A percentile compares a stretch with the other conserved stretches of the same genome.
These are phyloP conservation scores for Sciaenops ocellatus DNA, from an alignment of 2,797 vertebrate genomes.

Conservation along the genomic window DNA sequence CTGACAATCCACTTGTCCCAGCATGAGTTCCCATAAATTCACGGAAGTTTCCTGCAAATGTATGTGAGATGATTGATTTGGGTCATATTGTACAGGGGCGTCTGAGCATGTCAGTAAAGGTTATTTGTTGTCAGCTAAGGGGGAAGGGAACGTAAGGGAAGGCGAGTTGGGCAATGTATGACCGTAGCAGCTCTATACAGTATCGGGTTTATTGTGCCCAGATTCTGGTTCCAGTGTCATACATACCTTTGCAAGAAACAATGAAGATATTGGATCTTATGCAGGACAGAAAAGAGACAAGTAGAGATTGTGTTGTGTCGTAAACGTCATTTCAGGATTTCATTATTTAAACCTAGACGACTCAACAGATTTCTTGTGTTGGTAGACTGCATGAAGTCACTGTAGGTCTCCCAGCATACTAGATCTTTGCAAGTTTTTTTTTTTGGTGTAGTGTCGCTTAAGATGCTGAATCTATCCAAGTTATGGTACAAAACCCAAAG, in stretches of 20 bases:
- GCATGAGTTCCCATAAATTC: slow-evolving; percentile 89
- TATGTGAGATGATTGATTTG: slow-evolving; percentile 85
- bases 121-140: slow-evolving; percentile 36
- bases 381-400: neutral
- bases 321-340: slow-evolving; percentile 8
- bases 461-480: no score
- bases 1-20: slow-evolving; percentile 87
- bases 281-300: slow-evolving; percentile 66
- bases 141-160: neutral
- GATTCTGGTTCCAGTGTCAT: slow-evolving; percentile 43
- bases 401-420: neutral
- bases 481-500: no score
- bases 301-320: slow-evolving; percentile 13
- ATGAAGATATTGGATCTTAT: slow-evolving; percentile 81
- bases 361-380: neutral
- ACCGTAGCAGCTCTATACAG: slow-evolving; percentile 12
- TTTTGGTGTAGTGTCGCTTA: neutral
- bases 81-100: slow-evolving; percentile 63
- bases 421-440: neutral
- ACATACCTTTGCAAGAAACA: slow-evolving; percentile 82
- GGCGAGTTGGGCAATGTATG: neutral
- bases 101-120: slow-evolving; percentile 60
- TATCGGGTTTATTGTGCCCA: slow-evolving; percentile 16
- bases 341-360: neutral
- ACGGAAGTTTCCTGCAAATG: slow-evolving; percentile 89